Conservation (phyloP, 2,113 vertebrate genomes). For the Empidonax alnorum region DNA sequence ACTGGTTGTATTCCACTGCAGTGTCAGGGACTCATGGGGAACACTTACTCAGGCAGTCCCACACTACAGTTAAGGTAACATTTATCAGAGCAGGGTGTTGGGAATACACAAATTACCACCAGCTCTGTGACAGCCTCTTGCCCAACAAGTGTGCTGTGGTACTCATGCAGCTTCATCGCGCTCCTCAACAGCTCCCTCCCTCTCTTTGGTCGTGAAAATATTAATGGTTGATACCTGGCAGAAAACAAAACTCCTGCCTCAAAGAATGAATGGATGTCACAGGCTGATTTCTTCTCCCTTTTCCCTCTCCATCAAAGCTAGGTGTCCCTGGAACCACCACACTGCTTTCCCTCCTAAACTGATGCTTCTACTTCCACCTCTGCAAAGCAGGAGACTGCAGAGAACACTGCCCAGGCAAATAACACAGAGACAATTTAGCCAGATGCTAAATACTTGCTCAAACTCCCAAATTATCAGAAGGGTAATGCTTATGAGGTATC, state of each 20-base stretch:
- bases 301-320: background rate
- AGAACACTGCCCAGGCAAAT: background rate
- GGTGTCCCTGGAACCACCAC: background rate
- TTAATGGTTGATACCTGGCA: background rate
- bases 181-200: background rate
- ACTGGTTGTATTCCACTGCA: rapidly evolving
- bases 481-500: background rate
- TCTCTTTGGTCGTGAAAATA: background rate
- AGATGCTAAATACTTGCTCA: background rate
- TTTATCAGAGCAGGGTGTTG: background rate
- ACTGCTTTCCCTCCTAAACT: background rate
- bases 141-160: rapidly evolving
- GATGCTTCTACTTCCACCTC: background rate
- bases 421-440: background rate
- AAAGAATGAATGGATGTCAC: background rate
- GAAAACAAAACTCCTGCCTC: background rate
- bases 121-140: background rate
- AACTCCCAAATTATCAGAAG: background rate
- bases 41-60: background rate
- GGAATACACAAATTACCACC: rapidly evolving
- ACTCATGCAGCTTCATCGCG: no score
- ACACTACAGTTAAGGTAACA: background rate
- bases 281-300: background rate
- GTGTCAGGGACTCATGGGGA: rapidly evolving
- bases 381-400: background rate